Percentiles rank a stretch among this genome's conserved stretches.
Evolutionary conservation across 2,113 vertebrate genomes (phyloP).

Genomic region (Cervus canadensis): DNA sequence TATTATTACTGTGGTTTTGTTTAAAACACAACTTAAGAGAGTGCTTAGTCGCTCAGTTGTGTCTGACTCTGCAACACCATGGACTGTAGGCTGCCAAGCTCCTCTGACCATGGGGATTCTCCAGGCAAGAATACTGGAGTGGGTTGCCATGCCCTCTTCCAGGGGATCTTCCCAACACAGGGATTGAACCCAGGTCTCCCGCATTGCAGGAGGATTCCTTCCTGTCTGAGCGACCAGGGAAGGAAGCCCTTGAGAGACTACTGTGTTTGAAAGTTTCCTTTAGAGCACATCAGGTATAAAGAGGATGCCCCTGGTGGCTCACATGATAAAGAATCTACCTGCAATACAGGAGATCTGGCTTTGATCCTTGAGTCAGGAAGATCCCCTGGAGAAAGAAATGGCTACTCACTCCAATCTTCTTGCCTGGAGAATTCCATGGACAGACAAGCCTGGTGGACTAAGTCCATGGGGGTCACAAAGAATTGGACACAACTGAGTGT

Average conservation of each 20-base stretch:
- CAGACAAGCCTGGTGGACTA: neutral
- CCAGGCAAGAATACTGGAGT: neutral
- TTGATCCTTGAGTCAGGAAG: neutral
- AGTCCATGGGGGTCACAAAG: neutral
- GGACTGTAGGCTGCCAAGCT: neutral
- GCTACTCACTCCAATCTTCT: neutral
- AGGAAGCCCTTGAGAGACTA: neutral
- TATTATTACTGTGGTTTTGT: neutral
- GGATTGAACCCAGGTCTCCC: neutral
- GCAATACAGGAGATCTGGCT: neutral
- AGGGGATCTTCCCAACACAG: neutral
- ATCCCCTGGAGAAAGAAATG: neutral
- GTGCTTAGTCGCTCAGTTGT: neutral
- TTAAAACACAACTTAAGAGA: neutral
- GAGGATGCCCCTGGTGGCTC: neutral
- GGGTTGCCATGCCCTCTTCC: neutral
- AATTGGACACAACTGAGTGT: rapidly evolving
- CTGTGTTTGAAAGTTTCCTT: neutral
- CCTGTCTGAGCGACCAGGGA: neutral
- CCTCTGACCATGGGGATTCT: neutral
- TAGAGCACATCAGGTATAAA: neutral
- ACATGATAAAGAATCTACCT: neutral
- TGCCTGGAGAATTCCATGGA: neutral
- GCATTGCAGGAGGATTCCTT: neutral
- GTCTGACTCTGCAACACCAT: neutral